Conservation (phyloP, 2,888 invertebrate genomes). For the Sinohyriopsis cumingii region DNA sequence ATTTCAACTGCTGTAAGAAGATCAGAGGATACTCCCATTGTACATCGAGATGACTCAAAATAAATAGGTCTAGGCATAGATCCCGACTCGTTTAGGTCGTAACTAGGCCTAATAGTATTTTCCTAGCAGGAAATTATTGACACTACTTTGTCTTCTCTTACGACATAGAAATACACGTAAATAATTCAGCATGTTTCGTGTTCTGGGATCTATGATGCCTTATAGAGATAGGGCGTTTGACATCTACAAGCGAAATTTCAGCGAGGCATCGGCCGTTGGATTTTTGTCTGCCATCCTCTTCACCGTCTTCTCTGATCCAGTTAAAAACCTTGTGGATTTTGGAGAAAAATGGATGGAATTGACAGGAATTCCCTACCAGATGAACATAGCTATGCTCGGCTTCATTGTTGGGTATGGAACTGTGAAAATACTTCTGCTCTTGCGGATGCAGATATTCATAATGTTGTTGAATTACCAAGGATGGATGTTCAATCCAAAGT, state of each 20-base stretch:
- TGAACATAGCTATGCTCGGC: constrained; percentile 49
- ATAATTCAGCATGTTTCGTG: constrained; percentile 34
- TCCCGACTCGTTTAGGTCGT: too few species aligned
- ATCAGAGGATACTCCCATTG: too few species aligned
- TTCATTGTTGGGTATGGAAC: constrained; percentile 51
- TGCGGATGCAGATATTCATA: constrained; percentile 43
- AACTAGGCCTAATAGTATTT: too few species aligned
- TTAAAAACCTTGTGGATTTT: constrained; percentile 46
- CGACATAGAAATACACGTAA: too few species aligned
- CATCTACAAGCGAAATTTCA: constrained; percentile 42
- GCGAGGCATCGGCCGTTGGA: constrained; percentile 50
- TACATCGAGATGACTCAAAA: too few species aligned
- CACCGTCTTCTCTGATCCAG: constrained; percentile 45
- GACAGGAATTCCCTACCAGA: constrained; percentile 48
- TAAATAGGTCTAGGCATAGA: too few species aligned
- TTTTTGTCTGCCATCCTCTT: constrained; percentile 50
- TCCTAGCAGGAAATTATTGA: too few species aligned
- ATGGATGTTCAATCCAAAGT: constrained; percentile 51
- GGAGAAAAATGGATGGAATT: constrained; percentile 55
- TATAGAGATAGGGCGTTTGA: constrained; percentile 42
- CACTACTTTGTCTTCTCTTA: too few species aligned
- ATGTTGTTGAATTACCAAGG: constrained; percentile 49
- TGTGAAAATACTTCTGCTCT: constrained; percentile 37
- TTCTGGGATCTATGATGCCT: constrained; percentile 46
- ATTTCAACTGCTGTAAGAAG: too few species aligned